Percentiles rank a stretch among this genome's conserved stretches.
Conservation (phyloP, 2,797 vertebrate genomes). For the Ctenosaura bakeri region DNA sequence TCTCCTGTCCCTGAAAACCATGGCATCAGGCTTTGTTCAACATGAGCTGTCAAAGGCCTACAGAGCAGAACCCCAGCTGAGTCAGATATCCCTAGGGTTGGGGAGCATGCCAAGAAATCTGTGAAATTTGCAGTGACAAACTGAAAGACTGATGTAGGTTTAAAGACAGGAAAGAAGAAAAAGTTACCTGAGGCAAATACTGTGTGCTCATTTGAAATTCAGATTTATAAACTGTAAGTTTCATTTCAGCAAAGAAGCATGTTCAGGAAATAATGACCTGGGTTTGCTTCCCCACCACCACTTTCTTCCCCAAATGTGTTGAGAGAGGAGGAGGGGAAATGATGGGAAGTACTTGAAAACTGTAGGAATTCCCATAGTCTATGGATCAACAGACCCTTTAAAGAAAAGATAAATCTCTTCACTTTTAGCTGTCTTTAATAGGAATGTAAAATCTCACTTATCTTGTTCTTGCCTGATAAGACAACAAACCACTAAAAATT, state of each 20-base stretch:
- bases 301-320: neutral
- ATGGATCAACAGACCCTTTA: neutral
- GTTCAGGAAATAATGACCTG: neutral
- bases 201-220: neutral
- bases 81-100: neutral
- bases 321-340: neutral
- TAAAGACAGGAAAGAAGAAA: conserved; percentile 44
- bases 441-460: neutral
- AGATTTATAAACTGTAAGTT: neutral
- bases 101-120: neutral
- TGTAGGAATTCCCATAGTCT: neutral
- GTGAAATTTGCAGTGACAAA: conserved; percentile 20
- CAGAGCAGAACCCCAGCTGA: neutral
- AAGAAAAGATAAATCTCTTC: neutral
- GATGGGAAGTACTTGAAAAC: neutral
- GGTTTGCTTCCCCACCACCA: neutral
- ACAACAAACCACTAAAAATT: neutral
- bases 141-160: conserved; percentile 49
- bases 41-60: neutral
- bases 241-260: neutral
- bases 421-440: neutral
- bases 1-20: neutral
- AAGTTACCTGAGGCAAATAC: conserved; percentile 44
- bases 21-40: neutral
- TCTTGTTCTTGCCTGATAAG: neutral